A percentile compares a stretch with the other conserved stretches of the same genome.
Conservation (phyloP, 2,113 vertebrate species). For the Amblyopsis rosae region DNA sequence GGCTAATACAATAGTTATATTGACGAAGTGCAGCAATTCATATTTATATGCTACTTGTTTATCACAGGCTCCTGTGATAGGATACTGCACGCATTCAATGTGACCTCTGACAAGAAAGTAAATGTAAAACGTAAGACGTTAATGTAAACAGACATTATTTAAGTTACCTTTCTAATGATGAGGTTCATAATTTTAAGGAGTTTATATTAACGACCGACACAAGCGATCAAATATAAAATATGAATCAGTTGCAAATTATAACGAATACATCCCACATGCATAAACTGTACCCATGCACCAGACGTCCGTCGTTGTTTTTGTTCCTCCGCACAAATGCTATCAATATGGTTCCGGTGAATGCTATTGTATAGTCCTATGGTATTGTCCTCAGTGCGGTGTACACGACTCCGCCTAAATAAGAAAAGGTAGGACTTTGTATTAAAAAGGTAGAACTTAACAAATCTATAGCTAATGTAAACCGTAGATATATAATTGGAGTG, state of each 20-base stretch:
- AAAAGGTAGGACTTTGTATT: too few species aligned
- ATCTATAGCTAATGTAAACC: too few species aligned
- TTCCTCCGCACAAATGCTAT: background rate
- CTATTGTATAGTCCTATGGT: background rate
- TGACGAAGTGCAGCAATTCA: too few species aligned
- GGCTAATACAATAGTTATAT: too few species aligned
- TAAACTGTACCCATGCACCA: background rate
- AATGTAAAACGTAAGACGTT: background rate
- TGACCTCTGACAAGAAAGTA: slow-evolving; percentile 41
- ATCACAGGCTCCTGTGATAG: too few species aligned
- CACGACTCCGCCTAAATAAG: background rate
- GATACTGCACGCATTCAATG: background rate
- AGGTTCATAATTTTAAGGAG: slow-evolving; percentile 25
- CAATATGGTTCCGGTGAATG: slow-evolving; percentile 4
- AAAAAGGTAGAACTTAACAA: too few species aligned
- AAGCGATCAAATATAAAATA: fast-evolving
- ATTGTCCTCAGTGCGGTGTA: background rate
- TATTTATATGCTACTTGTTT: too few species aligned
- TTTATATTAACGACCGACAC: background rate
- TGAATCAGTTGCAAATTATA: background rate
- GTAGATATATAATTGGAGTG: too few species aligned
- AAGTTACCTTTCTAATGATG: slow-evolving; percentile 40
- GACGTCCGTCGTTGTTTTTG: background rate
- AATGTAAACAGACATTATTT: background rate
- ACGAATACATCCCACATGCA: background rate